phyloP scores from a whole-genome alignment of 2,888 invertebrate species.

The Andrena marginata region DNA sequence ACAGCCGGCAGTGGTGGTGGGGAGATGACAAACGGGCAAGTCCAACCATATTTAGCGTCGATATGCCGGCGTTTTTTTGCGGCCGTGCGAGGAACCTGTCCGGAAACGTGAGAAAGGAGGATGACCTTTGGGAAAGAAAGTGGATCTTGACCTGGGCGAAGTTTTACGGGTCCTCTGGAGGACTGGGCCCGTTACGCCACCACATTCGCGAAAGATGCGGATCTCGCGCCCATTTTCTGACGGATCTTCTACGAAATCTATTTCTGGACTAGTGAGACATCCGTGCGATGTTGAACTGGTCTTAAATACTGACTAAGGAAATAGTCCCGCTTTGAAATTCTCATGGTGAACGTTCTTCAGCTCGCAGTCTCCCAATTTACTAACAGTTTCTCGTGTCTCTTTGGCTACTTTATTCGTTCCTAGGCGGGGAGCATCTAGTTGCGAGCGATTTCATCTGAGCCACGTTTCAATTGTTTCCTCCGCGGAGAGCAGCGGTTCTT shows the following conservation, averaged over 20 bases:
- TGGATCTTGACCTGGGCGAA: slow-evolving; percentile 64
- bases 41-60: slow-evolving; percentile 81
- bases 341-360: not conserved
- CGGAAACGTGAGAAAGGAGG: slow-evolving; percentile 44
- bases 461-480: no score
- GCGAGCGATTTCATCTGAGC: no score
- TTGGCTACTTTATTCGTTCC: no score
- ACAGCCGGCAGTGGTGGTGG: slow-evolving; percentile 56
- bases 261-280: not conserved
- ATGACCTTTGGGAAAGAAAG: slow-evolving; percentile 50
- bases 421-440: no score
- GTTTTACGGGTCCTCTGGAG: slow-evolving; percentile 19
- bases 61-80: slow-evolving; percentile 50
- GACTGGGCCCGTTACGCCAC: not conserved
- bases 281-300: not conserved
- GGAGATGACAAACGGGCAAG: slow-evolving; percentile 74
- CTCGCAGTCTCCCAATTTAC: no score
- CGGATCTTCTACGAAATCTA: not conserved
- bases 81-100: not conserved
- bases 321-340: not conserved
- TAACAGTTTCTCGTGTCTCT: no score
- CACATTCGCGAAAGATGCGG: not conserved
- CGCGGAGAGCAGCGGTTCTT: no score
- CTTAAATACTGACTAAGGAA: not conserved
- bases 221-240: not conserved